Conservation (phyloP, 2,888 invertebrate genomes). For the Neoitamus cyanurus region DNA sequence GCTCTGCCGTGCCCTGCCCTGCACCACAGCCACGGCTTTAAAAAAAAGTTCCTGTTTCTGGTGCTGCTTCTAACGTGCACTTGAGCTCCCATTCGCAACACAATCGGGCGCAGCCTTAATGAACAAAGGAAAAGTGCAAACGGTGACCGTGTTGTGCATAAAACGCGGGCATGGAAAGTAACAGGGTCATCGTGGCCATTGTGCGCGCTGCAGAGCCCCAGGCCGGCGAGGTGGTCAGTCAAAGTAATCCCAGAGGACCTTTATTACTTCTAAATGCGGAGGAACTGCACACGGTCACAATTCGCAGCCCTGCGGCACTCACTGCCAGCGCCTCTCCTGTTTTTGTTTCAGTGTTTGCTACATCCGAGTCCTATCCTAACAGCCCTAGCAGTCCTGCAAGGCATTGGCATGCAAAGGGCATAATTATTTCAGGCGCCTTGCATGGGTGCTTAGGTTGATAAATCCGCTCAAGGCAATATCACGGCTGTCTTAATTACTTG, state of each 20-base stretch:
- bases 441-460: not conserved
- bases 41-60: not conserved
- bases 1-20: not conserved
- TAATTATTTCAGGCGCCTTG: not conserved
- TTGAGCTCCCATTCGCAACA: not conserved
- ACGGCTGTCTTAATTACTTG: constrained; percentile 5
- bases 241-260: not conserved
- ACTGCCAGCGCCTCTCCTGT: not conserved
- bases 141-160: not conserved
- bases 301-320: not conserved
- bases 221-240: not conserved
- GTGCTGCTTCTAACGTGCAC: not conserved
- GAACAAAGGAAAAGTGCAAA: not conserved
- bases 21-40: not conserved
- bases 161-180: not conserved
- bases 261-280: too few species aligned
- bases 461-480: not conserved
- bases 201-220: not conserved
- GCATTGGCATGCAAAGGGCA: not conserved
- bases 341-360: not conserved
- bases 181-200: not conserved
- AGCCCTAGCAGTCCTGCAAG: not conserved
- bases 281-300: not conserved
- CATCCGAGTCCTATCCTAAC: not conserved
- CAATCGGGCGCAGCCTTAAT: not conserved